A percentile compares a stretch with the other conserved stretches of the same genome.
Evolutionary conservation across 2,113 vertebrate species (phyloP).

Genomic region (Fukomys damarensis): DNA sequence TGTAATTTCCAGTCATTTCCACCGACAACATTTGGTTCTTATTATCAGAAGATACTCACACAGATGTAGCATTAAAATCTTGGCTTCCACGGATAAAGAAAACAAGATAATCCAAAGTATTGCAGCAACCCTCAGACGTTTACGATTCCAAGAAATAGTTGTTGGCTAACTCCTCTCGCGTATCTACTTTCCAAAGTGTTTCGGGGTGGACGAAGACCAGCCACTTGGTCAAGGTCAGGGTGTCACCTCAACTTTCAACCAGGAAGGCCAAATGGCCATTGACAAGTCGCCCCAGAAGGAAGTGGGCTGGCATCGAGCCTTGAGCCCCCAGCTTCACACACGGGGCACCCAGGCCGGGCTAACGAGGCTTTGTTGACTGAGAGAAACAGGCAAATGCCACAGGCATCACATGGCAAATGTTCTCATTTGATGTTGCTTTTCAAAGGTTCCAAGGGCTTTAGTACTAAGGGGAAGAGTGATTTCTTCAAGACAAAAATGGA

Average conservation of each 20-base stretch:
- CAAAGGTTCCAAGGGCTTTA: not conserved
- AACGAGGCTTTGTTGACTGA: not conserved
- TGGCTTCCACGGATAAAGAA: conserved; percentile 65
- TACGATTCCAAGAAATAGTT: conserved; percentile 72
- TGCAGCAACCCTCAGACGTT: conserved; percentile 67
- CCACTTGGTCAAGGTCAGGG: not conserved
- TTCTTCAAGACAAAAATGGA: conserved; percentile 1
- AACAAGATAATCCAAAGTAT: conserved; percentile 72
- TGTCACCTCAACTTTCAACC: not conserved
- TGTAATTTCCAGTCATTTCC: conserved; percentile 80
- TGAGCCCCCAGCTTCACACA: rapidly evolving
- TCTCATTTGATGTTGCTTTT: not conserved
- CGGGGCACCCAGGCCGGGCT: not conserved
- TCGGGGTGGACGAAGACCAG: conserved; percentile 46
- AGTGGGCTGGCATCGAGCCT: not conserved
- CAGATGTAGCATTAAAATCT: conserved; percentile 58
- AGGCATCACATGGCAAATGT: not conserved
- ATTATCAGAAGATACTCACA: conserved; percentile 76
- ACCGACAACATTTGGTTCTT: conserved; percentile 76
- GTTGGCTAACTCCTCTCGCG: conserved; percentile 53
- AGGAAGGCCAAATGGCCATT: rapidly evolving
- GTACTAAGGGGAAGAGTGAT: not conserved
- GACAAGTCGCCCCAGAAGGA: rapidly evolving
- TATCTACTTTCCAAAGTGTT: conserved; percentile 63
- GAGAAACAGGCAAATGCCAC: not conserved